Evolutionary conservation across 2,888 invertebrate species (phyloP).

Genomic region (Lissocephala sabroskyi): DNA sequence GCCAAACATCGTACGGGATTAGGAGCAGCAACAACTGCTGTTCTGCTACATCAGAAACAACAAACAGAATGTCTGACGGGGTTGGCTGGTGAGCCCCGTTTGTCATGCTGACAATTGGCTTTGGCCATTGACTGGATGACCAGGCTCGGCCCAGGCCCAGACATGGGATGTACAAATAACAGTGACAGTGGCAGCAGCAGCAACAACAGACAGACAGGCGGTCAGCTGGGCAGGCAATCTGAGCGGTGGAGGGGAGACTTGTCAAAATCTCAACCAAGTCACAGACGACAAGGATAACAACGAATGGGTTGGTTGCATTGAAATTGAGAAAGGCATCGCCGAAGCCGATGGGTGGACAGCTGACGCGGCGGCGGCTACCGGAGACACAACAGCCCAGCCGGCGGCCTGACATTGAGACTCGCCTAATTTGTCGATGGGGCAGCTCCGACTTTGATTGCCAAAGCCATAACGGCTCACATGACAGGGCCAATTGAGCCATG

Average conservation of each 20-base stretch:
- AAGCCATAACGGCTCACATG: no score
- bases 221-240: conserved; percentile 3
- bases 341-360: conserved; percentile 34
- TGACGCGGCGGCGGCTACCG: conserved; percentile 1
- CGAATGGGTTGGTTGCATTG: background rate
- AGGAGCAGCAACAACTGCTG: conserved; percentile 3
- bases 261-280: conserved; percentile 53
- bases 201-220: conserved; percentile 11
- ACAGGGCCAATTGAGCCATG: no score
- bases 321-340: background rate
- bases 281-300: conserved; percentile 47
- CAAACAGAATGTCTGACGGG: conserved; percentile 22
- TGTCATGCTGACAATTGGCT: conserved; percentile 62
- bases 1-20: background rate
- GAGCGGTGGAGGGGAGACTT: conserved; percentile 31
- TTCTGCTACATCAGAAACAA: conserved; percentile 17
- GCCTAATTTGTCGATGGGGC: background rate
- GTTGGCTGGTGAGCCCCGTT: conserved; percentile 19
- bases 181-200: conserved; percentile 5
- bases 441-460: background rate
- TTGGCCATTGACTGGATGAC: conserved; percentile 38
- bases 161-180: conserved; percentile 7
- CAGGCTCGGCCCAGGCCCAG: conserved; percentile 12
- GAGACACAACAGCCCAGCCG: no score
- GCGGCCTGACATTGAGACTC: background rate